Base-by-base conservation (phyloP, 2,797 vertebrate species). In the Acanthurus leucopareius region DNA sequence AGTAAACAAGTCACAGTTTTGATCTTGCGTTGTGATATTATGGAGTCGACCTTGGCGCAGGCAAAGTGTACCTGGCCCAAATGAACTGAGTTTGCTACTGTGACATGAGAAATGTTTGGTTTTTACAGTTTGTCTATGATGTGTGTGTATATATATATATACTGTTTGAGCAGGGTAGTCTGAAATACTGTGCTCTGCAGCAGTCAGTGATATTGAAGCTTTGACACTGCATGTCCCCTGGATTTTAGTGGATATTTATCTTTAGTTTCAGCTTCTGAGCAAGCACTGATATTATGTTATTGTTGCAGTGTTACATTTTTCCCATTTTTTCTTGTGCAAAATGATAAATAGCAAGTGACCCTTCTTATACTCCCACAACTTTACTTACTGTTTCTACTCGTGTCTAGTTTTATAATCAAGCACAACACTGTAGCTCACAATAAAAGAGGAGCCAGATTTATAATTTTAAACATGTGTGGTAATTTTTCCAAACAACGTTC, bases 1-100 rank as follows among this genome's bases (percentile, higher is more conserved):
- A 83, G 86, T 89, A 92, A 92, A 92, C 89, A 91, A 91, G 87
- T 83, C 65, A 51, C 72, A 52, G 82, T 91, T 92, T 90, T 91
- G 89, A 91, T 92, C 84, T 84, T 44, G 77, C 45, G 54, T 86
- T 88, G 76, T 79, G 83, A 90, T 85, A 80, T 84, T 76, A 86
- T 73, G 64, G 62, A 83, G 84, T 66, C 7, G 54, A 89, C 88
- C 84, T 86, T 87, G 85, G 86, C 72, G 10, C 65, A 52, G 54
- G 44, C 40, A 53, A 71, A 76, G 45, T 71, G 66, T 70, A 83
- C 79, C 86, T 80, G 65, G 80, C 65, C 79, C 48, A 74, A 72
- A 75, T 67, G 40, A 72, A 60, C 67, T 32, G 83, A 69, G 66
- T 78, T 85, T 86, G 65, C 54, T 59, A 32, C 68, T 44, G 58